These are phyloP conservation scores for Idaea dimidiata DNA, from an alignment of 2,888 invertebrate genomes.

Conservation along the genomic window DNA sequence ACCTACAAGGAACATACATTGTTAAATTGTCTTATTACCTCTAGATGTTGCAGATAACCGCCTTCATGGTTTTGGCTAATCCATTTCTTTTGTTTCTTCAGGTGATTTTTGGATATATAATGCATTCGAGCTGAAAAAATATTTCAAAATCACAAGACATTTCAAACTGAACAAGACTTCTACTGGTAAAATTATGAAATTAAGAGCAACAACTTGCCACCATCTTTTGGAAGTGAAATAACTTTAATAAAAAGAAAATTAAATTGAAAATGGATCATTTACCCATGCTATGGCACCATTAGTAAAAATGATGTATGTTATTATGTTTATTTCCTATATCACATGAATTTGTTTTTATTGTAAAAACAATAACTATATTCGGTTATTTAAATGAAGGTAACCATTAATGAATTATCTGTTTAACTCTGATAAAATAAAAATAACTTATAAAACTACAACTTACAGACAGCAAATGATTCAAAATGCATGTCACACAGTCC, in stretches of 20 bases:
- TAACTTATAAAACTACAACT: conserved; percentile 30
- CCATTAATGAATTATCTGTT: not conserved
- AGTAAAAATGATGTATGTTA: too few species aligned
- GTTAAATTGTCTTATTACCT: conserved; percentile 66
- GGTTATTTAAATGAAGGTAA: too few species aligned
- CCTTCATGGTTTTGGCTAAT: conserved; percentile 34
- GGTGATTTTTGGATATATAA: conserved; percentile 65
- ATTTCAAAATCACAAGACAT: conserved; percentile 12
- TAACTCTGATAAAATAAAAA: not conserved
- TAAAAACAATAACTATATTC: too few species aligned
- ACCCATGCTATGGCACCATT: too few species aligned
- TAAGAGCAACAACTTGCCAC: too few species aligned
- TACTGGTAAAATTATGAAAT: not conserved
- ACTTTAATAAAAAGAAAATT: too few species aligned
- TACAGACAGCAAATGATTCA: conserved; percentile 46
- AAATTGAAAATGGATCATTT: too few species aligned
- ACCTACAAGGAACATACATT: conserved; percentile 58
- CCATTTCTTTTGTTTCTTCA: conserved; percentile 63
- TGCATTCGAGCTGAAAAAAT: conserved; percentile 65
- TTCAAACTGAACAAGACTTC: not conserved
- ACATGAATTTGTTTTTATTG: too few species aligned
- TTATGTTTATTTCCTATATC: too few species aligned
- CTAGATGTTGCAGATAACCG: conserved; percentile 29
- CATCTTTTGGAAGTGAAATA: too few species aligned
- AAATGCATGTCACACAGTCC: conserved; percentile 51